Conservation (phyloP, 2,113 vertebrate genomes). For the Centropristis striata region DNA sequence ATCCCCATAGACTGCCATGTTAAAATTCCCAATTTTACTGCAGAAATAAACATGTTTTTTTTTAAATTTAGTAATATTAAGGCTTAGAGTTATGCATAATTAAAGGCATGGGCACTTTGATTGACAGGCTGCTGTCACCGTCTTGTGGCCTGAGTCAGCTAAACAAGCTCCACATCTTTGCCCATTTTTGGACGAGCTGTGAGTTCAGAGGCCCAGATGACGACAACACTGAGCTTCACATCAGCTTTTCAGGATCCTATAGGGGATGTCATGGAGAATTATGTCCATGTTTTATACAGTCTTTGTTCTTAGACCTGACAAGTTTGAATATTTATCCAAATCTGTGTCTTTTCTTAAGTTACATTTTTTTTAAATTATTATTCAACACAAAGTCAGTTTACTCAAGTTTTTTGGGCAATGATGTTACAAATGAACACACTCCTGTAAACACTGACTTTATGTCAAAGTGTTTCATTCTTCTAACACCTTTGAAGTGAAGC, state of each 20-base stretch:
- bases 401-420: neutral
- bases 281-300: neutral
- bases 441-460: constrained; percentile 20
- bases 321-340: neutral
- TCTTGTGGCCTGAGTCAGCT: too few relatives aligned
- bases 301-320: neutral
- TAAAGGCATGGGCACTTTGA: too few relatives aligned
- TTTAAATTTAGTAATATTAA: too few relatives aligned
- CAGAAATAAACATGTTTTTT: too few relatives aligned
- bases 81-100: too few relatives aligned
- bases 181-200: neutral
- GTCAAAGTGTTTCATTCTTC: constrained; percentile 53
- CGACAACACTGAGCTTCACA: too few relatives aligned
- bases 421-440: neutral
- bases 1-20: too few relatives aligned
- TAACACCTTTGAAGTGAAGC: constrained; percentile 58
- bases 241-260: too few relatives aligned
- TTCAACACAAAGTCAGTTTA: constrained; percentile 13
- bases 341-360: neutral
- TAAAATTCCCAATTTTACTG: too few relatives aligned
- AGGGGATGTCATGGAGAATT: too few relatives aligned
- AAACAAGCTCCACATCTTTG: neutral
- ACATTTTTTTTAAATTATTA: neutral
- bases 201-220: too few relatives aligned
- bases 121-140: too few relatives aligned